A percentile compares a stretch with the other conserved stretches of the same genome.
Conservation (phyloP, 2,888 invertebrate genomes). For the Metopia argyrocephala region DNA sequence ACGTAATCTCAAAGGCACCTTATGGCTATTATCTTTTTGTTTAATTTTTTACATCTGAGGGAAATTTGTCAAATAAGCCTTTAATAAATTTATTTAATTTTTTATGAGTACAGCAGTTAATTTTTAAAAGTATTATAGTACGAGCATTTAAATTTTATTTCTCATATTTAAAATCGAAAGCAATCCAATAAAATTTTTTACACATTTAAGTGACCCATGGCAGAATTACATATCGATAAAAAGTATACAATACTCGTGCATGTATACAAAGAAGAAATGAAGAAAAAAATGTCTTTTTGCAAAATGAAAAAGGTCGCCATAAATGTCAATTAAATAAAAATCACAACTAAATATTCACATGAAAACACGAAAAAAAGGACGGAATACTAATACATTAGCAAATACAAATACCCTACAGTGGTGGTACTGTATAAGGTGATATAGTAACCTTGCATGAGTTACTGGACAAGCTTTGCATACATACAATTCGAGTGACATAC, state of each 20-base stretch:
- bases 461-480: no score
- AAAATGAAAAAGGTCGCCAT: conserved; percentile 57
- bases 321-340: conserved; percentile 62
- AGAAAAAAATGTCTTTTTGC: conserved; percentile 25
- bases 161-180: no score
- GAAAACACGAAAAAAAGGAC: conserved; percentile 32
- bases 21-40: no score
- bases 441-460: background rate
- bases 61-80: no score
- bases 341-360: conserved; percentile 25
- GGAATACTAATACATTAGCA: conserved; percentile 31
- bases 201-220: conserved; percentile 55
- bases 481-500: no score
- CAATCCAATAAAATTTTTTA: no score
- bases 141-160: no score
- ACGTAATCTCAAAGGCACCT: no score
- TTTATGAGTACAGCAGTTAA: no score
- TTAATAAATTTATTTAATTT: no score
- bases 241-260: background rate
- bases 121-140: no score
- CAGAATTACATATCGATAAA: conserved; percentile 47
- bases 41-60: no score
- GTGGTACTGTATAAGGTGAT: background rate
- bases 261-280: background rate
- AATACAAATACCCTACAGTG: background rate